Evolutionary conservation across 2,888 invertebrate genomes (phyloP), one percentile per base, ranked within the genome.

Genomic region (Crossocerus cetratus): DNA sequence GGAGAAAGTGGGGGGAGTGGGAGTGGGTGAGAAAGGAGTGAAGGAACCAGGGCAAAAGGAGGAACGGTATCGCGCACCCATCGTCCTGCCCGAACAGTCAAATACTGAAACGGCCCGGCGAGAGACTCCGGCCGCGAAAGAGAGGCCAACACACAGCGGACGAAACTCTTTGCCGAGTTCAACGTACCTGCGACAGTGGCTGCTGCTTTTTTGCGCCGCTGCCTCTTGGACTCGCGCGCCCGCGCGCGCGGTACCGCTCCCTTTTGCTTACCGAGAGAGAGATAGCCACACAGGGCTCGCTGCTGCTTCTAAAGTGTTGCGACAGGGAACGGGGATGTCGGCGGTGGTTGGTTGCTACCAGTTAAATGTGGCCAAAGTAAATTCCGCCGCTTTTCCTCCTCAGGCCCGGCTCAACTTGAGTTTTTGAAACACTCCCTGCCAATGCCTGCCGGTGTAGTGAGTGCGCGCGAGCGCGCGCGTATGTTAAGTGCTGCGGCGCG

Each of bases 71-170:
- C 59, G 42, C 61, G 49, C 54, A 42, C 58, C 56, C 75, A 69
- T 57, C 67, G 62, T 63, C 54, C 61, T 57, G 79, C 65, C 62
- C 78, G 87, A 87, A 89, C 89, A 89, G 88, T 89, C 88, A 89
- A 88, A 89, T 89, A 87, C 87, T 84, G 86, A 87, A 88, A 88
- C 86, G 83, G 82, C 78, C 69, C 64, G 77, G 65, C 60, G 76
- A 78, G 76, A 80, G 80, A 83, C 83, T 82, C 83, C 84, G 32
- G 11, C 8, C 32, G 11, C 32, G 32, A 32, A 32, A 32, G 32
- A 32, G 32, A 32, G 32, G 32, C 32, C 5, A 32, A 32, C 32
- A 32, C 32, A 32, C n/a, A n/a, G n/a, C n/a, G 32, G 32, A 32
- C 84, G 83, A 83, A 84, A 83, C 81, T 84, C 83, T 72, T 57